phyloP scores from a whole-genome alignment of 2,888 invertebrate genomes.

The Luffia ferchaultella region DNA sequence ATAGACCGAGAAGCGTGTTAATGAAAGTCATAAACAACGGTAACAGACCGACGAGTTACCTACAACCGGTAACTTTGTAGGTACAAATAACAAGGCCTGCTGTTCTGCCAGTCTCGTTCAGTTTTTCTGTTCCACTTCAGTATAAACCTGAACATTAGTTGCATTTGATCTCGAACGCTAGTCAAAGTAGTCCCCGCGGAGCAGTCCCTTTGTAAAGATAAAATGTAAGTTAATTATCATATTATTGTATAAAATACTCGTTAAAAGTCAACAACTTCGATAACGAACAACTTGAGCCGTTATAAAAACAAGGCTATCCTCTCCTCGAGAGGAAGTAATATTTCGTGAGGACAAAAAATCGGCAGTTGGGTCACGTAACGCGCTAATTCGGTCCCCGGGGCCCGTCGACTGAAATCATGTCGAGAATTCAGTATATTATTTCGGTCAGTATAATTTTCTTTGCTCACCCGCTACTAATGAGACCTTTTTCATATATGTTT shows the following conservation, averaged over 20 bases:
- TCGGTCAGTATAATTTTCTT: slow-evolving; percentile 30
- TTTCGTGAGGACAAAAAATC: slow-evolving; percentile 42
- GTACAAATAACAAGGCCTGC: too few relatives aligned
- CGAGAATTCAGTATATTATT: slow-evolving; percentile 40
- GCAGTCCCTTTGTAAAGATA: slow-evolving; percentile 2
- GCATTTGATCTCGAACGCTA: neutral
- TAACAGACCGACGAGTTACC: too few relatives aligned
- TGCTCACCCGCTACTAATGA: slow-evolving; percentile 18
- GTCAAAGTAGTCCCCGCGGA: neutral
- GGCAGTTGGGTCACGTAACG: slow-evolving; percentile 49
- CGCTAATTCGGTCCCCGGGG: slow-evolving; percentile 52
- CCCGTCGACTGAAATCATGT: slow-evolving; percentile 38
- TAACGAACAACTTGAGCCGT: slow-evolving; percentile 41
- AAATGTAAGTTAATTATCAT: slow-evolving; percentile 41
- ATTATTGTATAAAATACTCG: slow-evolving; percentile 56
- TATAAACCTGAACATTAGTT: too few relatives aligned
- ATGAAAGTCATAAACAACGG: too few relatives aligned
- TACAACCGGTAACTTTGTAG: too few relatives aligned
- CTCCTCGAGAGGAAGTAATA: slow-evolving; percentile 24
- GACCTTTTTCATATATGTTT: slow-evolving; percentile 27
- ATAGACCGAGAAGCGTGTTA: too few relatives aligned
- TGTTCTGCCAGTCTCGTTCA: too few relatives aligned
- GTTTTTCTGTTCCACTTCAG: too few relatives aligned
- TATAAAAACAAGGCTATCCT: slow-evolving; percentile 42
- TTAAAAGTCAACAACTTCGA: slow-evolving; percentile 54